phyloP scores from a whole-genome alignment of 2,888 invertebrate genomes.

The Lithophane semibrunnea region DNA sequence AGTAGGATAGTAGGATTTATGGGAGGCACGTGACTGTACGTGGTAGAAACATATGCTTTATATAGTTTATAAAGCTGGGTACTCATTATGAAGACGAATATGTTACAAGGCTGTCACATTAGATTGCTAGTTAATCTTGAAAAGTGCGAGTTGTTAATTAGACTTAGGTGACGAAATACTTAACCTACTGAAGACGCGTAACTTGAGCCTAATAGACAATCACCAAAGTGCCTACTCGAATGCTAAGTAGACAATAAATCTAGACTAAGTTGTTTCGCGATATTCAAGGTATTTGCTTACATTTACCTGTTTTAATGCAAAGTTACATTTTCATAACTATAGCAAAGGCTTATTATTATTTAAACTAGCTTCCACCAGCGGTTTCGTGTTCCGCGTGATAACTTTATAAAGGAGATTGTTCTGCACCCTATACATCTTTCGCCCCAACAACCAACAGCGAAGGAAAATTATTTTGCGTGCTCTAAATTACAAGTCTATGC shows the following conservation, averaged over 20 bases:
- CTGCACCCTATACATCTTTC: too few species aligned
- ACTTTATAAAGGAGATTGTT: too few species aligned
- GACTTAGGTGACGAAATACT: conserved; percentile 1
- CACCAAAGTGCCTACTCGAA: background rate
- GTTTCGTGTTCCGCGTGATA: too few species aligned
- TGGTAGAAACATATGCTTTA: background rate
- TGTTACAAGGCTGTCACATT: background rate
- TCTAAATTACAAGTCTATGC: background rate
- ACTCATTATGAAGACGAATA: too few species aligned
- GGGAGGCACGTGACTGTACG: background rate
- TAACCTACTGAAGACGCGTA: background rate
- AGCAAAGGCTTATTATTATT: conserved; percentile 16
- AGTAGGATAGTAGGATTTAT: too few species aligned
- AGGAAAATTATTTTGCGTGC: background rate
- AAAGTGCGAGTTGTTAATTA: background rate
- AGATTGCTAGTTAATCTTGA: background rate
- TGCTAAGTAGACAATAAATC: conserved; percentile 31
- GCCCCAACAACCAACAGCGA: background rate
- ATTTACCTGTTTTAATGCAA: background rate
- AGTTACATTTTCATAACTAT: background rate
- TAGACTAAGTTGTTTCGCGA: background rate
- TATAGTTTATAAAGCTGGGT: background rate
- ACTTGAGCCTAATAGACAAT: background rate
- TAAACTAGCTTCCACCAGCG: too few species aligned
- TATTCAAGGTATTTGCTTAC: conserved; percentile 11